Base-by-base conservation (phyloP, 2,797 vertebrate species). In the Gymnoscopelus microlampas region DNA sequence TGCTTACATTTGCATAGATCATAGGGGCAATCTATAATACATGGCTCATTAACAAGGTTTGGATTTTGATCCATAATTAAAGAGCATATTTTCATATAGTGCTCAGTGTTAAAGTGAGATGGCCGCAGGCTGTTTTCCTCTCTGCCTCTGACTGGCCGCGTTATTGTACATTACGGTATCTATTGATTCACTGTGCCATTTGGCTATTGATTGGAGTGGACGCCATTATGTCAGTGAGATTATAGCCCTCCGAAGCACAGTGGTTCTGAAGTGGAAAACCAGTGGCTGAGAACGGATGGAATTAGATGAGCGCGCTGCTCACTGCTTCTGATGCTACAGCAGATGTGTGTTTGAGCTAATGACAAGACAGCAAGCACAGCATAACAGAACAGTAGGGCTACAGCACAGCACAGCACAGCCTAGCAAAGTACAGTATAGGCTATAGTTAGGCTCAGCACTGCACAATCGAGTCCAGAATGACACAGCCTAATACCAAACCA, bases 201-300 rank as follows among this genome's bases (percentile, higher is more conserved):
- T 85, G 79, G 75, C 77, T 88, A 94, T 93, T 87, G 93, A 94
- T 90, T 81, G 67, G 74, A 82, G 76, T 85, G 82, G 88, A 85
- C 60, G 81, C 87, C 86, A 91, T 92, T 90, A 91, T 89, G 87
- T 89, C 86, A 73, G 83, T 69, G 83, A 81, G 88, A 89, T 86
- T 88, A 89, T 87, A 91, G 85, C 82, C 76, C 83, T 78, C 71
- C n/a, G 7, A 73, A 87, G 80, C 69, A 75, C 73, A 75, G 62
- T 53, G 68, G 82, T 64, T 77, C 79, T 75, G 74, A 70, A 81
- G 80, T 74, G 79, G 76, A 84, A 85, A 90, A 78, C 68, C 81
- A 79, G 72, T 75, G 79, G 73, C 71, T 77, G 78, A 79, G 78
- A 90, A 85, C 80, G 51, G 48, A 85, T 78, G 84, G 6, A 39